Evolutionary conservation across 1,140 invertebrate species (phyloP).

Genomic region (Magallana angulata): DNA sequence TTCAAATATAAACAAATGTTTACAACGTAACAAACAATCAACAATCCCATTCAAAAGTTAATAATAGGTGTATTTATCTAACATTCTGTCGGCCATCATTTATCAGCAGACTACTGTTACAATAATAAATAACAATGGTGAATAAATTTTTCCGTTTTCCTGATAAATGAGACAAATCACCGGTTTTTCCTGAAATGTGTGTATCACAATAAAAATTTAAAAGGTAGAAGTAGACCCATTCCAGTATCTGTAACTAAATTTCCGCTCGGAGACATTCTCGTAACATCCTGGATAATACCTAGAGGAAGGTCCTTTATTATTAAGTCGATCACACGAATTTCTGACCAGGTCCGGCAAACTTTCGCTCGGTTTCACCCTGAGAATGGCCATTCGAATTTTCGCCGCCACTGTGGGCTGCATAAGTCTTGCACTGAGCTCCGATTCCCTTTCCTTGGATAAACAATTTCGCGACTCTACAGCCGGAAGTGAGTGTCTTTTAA

Average conservation of each 20-base stretch:
- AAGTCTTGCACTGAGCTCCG: not conserved
- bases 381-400: not conserved
- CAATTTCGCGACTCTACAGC: not conserved
- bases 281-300: not conserved
- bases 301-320: not conserved
- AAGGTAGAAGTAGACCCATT: not conserved
- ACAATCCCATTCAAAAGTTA: too few relatives aligned
- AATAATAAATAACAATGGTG: too few relatives aligned
- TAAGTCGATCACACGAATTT: not conserved
- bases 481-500: not conserved
- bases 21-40: too few relatives aligned
- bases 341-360: not conserved
- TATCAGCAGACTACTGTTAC: too few relatives aligned
- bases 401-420: conserved; percentile 5
- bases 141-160: not conserved
- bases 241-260: conserved; percentile 2
- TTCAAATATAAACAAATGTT: too few relatives aligned
- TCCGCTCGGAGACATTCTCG: not conserved
- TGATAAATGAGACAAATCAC: not conserved
- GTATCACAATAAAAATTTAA: not conserved
- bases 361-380: not conserved
- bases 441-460: not conserved
- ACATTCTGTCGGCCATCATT: too few relatives aligned
- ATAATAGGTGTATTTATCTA: too few relatives aligned
- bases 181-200: not conserved